Percentiles rank a stretch among this genome's conserved stretches.
Conservation (phyloP, 2,888 invertebrate genomes). For the Tetramorium bicarinatum region DNA sequence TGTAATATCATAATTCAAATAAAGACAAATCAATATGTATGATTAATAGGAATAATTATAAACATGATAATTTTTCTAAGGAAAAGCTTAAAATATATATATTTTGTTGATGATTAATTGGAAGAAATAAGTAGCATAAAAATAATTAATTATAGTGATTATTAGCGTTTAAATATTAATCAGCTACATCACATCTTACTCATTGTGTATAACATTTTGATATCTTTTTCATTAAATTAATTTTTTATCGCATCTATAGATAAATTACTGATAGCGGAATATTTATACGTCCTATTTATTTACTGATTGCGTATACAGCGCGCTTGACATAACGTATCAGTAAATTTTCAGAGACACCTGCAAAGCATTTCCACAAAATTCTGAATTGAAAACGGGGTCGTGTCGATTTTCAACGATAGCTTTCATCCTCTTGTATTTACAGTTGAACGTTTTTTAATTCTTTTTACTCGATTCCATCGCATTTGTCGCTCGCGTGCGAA, state of each 20-base stretch:
- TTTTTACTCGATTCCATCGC: conserved; percentile 5
- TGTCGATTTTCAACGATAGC: conserved; percentile 39
- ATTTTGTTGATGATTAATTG: not conserved
- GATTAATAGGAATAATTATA: not conserved
- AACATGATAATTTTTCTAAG: not conserved
- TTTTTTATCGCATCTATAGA: not conserved
- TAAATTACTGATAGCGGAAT: conserved; percentile 8
- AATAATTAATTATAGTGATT: not conserved
- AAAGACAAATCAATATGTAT: not conserved
- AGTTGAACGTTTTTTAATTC: conserved; percentile 22
- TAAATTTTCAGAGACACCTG: conserved; percentile 35
- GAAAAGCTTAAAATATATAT: not conserved
- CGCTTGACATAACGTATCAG: conserved; percentile 10
- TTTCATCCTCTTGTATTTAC: conserved; percentile 40
- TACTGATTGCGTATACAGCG: conserved; percentile 5
- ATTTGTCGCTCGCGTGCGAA: not conserved
- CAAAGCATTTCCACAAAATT: conserved; percentile 29
- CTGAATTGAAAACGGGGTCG: conserved; percentile 26
- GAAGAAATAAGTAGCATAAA: not conserved
- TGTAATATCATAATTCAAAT: not conserved
- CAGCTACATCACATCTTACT: not conserved
- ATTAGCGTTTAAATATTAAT: not conserved
- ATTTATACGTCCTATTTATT: conserved; percentile 18
- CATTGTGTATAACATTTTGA: not conserved
- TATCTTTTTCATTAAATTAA: conserved; percentile 6